Evolutionary conservation across 2,113 vertebrate species (phyloP), one percentile per base, ranked within the genome.

Genomic region (Scatophagus argus): DNA sequence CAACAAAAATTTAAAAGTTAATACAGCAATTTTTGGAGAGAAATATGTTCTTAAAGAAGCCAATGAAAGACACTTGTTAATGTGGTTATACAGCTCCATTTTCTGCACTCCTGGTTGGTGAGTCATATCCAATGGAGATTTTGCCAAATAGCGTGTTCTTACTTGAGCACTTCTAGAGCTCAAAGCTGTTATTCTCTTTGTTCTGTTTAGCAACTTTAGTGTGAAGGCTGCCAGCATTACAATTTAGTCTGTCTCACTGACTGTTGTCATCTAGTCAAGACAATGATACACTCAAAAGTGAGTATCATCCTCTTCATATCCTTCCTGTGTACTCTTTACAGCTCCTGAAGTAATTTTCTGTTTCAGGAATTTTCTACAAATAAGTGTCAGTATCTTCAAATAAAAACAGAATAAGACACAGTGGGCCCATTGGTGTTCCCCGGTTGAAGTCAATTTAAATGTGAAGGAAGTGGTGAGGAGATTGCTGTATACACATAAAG

Each of bases 371-470:
- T 11, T 21, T 44, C 7, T 32, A 29, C 23, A 39, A 8, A 36
- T 49, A 12, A 13, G 2, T 51, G 17, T 43, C n/a, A 27, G 47
- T 29, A 36, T 25, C 29, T 65, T 25, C 8, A 74, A 58, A 74
- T 44, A 25, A 51, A n/a, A 10, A 23, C 41, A 66, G 34, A 66
- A 29, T n/a, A 25, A 52, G 12, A 34, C 43, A 11, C 68, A 4
- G 13, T 56, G 51, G 60, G 34, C 19, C 65, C 16, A 52, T 52
- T 25, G 12, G 25, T 41, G 34, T 49, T 64, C 51, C 25, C 25
- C 23, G 46, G 29, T 34, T 73, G 25, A 67, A 60, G 38, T 31
- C 31, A 46, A 10, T 74, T 74, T 54, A 32, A 39, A 19, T 9
- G 34, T 51, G 55, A 44, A 12, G 23, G 23, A 43, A 46, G 36